Evolutionary conservation across 2,797 vertebrate species (phyloP), one percentile per base, ranked within the genome.

Genomic region (Urophycis tenuis): DNA sequence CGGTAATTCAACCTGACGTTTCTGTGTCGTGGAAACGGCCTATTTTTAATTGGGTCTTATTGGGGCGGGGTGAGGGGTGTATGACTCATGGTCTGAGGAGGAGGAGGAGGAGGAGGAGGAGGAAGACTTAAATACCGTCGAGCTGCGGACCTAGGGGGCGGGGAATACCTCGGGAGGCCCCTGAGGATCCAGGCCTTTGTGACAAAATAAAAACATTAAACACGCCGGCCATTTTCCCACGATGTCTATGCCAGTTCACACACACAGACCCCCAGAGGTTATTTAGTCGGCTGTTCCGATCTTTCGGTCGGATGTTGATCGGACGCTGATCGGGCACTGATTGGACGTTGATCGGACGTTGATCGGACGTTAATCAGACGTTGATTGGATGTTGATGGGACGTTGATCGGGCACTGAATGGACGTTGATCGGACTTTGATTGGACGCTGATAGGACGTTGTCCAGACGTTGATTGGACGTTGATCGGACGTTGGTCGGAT

Each of bases 11-110:
- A 25, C 53, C n/a, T 64, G 53, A 64, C 69, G 15, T 71, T 71
- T 71, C 25, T 31, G 14, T 71, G 69, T 19, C 17, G 30, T 1
- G 69, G 15, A 32, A 69, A 69, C 1, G 14, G 69, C 10, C 60
- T 64, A 30, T 25, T 71, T 71, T 71, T 71, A 71, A 71, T 71
- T 71, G 30, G 69, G 30, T 32, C 69, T 30, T 71, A 32, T 71
- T 12, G 25, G 31, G n/a, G n/a, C n/a, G n/a, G 67, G 25, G 31
- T 70, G 29, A 31, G 67, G 15, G 67, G 31, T 14, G 15, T 70
- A 14, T 17, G 67, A 7, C 31, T 30, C 67, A 31, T 14, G 17
- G 5, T 69, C 25, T 31, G 10, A 70, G 1, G 30, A 70, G 31
- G 67, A 30, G 5, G 29, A 31, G n/a, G n/a, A n/a, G n/a, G n/a